phyloP scores from a whole-genome alignment of 2,888 invertebrate genomes.

The Drosophila subquinaria region DNA sequence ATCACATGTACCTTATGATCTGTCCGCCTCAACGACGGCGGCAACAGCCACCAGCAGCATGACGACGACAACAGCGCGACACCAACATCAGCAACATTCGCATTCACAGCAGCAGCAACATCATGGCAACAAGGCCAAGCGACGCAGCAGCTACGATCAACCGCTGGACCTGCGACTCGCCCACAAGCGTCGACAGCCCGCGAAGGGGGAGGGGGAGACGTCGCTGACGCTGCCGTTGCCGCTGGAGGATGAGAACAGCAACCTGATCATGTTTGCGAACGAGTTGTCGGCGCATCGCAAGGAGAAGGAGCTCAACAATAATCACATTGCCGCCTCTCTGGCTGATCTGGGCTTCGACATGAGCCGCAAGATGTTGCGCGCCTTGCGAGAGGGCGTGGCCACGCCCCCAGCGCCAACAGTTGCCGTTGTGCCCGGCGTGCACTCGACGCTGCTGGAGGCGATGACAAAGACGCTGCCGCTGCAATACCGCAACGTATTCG shows the following conservation, averaged over 20 bases:
- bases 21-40: slow-evolving; percentile 85
- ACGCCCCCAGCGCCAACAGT: slow-evolving; percentile 67
- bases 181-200: slow-evolving; percentile 88
- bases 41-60: slow-evolving; percentile 86
- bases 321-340: slow-evolving; percentile 72
- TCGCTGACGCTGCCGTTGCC: slow-evolving; percentile 73
- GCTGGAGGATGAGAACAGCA: slow-evolving; percentile 93
- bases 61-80: slow-evolving; percentile 65
- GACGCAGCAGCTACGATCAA: slow-evolving; percentile 87
- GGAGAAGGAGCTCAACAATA: slow-evolving; percentile 77
- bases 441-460: slow-evolving; percentile 90
- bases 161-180: slow-evolving; percentile 95
- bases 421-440: slow-evolving; percentile 86
- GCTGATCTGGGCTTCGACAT: slow-evolving; percentile 76
- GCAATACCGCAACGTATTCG: slow-evolving; percentile 87
- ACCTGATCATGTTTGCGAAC: slow-evolving; percentile 87
- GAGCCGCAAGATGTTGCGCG: slow-evolving; percentile 74
- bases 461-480: slow-evolving; percentile 89
- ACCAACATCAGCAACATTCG: slow-evolving; percentile 36
- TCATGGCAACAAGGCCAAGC: slow-evolving; percentile 66
- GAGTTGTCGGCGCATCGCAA: slow-evolving; percentile 65
- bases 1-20: slow-evolving; percentile 89
- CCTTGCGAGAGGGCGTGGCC: slow-evolving; percentile 65
- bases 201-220: slow-evolving; percentile 22
- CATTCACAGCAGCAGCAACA: slow-evolving; percentile 50